Conservation (phyloP, 2,797 vertebrate genomes). For the Octomys mimax region DNA sequence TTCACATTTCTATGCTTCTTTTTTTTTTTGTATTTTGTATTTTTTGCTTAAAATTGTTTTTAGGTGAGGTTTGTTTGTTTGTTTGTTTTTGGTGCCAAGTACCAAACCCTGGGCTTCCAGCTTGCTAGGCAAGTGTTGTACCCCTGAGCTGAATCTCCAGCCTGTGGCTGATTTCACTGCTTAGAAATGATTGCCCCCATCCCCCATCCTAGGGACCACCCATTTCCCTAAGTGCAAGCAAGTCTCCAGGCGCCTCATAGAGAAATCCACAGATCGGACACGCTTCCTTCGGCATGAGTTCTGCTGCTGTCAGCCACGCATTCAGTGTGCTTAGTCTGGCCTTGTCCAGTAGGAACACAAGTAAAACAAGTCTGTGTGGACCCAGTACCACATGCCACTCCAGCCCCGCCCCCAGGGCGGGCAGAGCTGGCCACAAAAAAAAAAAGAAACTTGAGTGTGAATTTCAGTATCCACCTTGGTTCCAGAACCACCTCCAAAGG, state of each 20-base stretch:
- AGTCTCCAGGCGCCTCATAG: rapidly evolving
- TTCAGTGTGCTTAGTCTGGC: not conserved
- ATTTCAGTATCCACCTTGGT: not conserved
- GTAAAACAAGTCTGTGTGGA: not conserved
- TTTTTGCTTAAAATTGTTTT: too few species aligned
- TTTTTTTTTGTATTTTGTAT: too few species aligned
- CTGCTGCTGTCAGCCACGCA: not conserved
- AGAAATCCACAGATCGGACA: not conserved
- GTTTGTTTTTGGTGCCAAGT: too few species aligned
- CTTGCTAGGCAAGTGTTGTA: too few species aligned
- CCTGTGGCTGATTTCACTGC: not conserved
- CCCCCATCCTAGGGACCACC: rapidly evolving
- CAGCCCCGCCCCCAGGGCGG: not conserved
- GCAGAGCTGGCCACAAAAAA: too few species aligned
- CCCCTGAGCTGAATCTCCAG: too few species aligned
- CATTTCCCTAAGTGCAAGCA: not conserved
- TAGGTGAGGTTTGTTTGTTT: too few species aligned
- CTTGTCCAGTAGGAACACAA: not conserved
- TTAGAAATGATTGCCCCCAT: not conserved
- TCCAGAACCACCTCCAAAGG: too few species aligned
- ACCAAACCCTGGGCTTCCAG: too few species aligned
- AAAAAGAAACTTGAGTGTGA: too few species aligned
- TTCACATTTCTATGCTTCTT: not conserved
- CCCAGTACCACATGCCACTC: not conserved
- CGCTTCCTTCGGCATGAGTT: not conserved